Evolutionary conservation across 2,797 vertebrate species (phyloP).

Genomic region (Sebastes oblongus): DNA sequence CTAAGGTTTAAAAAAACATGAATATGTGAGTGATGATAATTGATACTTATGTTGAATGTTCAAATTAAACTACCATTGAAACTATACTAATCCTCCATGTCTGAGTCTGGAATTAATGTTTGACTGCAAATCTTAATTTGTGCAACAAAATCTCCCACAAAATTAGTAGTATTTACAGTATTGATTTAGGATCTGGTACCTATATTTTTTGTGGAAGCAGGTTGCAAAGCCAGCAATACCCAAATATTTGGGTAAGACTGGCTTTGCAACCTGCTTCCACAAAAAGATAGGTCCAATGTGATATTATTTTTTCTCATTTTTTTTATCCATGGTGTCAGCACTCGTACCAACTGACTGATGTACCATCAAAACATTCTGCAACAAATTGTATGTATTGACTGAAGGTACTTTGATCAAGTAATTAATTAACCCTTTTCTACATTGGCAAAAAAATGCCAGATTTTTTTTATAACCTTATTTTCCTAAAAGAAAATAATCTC

Average conservation of each 20-base stretch:
- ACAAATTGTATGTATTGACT: neutral
- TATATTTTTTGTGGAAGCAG: neutral
- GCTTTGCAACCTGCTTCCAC: too few relatives aligned
- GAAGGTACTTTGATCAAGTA: neutral
- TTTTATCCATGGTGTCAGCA: fast-evolving
- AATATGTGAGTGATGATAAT: constrained; percentile 76
- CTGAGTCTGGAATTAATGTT: neutral
- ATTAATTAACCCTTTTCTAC: neutral
- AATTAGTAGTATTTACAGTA: neutral
- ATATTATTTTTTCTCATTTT: neutral
- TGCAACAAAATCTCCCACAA: neutral
- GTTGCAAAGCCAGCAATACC: neutral
- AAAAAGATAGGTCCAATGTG: neutral
- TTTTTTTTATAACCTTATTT: neutral
- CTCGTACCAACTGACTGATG: neutral
- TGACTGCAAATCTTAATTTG: neutral
- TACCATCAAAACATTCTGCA: neutral
- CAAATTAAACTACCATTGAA: constrained; percentile 84
- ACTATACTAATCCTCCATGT: constrained; percentile 40
- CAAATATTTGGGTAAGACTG: neutral
- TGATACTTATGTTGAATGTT: constrained; percentile 82
- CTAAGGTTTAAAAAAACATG: constrained; percentile 64
- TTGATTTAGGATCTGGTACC: too few relatives aligned
- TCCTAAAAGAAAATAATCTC: neutral
- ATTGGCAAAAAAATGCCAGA: neutral